Percentiles rank a stretch among this genome's conserved stretches.
These are phyloP conservation scores for Goniozus legneri DNA, from an alignment of 1,140 invertebrate species.

Conservation along the genomic window DNA sequence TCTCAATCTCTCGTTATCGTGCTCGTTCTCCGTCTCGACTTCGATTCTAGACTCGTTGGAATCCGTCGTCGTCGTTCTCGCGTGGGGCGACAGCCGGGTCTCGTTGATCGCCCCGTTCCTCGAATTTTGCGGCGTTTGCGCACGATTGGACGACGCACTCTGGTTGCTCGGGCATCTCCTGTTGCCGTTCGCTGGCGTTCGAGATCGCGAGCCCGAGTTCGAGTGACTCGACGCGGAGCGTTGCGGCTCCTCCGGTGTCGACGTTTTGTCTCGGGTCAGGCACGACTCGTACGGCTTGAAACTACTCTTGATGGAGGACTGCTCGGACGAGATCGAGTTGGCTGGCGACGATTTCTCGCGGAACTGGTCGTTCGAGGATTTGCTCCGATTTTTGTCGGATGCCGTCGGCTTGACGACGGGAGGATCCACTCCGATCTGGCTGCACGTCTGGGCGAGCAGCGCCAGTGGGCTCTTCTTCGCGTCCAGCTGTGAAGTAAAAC, in stretches of 20 bases:
- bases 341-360: constrained; percentile 60
- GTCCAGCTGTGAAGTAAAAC: constrained; percentile 77
- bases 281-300: constrained; percentile 72
- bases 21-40: too few species aligned
- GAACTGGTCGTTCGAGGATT: constrained; percentile 52
- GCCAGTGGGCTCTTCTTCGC: constrained; percentile 94
- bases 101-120: constrained; percentile 40
- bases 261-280: constrained; percentile 43
- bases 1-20: too few species aligned
- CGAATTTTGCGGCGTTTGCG: constrained; percentile 59
- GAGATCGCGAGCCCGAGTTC: constrained; percentile 37
- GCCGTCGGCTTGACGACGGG: constrained; percentile 58
- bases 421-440: constrained; percentile 88
- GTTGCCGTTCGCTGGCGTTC: constrained; percentile 45
- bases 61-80: constrained; percentile 35
- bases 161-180: constrained; percentile 63
- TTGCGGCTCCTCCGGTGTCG: constrained; percentile 40
- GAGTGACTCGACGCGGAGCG: constrained; percentile 39
- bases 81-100: constrained; percentile 50
- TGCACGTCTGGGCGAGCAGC: constrained; percentile 90
- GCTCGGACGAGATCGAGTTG: constrained; percentile 22
- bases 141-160: constrained; percentile 60
- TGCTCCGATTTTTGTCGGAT: constrained; percentile 59
- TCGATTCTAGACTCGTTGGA: constrained; percentile 2
- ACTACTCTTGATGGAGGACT: constrained; percentile 56